Percentiles rank a stretch among this genome's conserved stretches.
Conservation (phyloP, 2,113 vertebrate genomes). For the Equus przewalskii region DNA sequence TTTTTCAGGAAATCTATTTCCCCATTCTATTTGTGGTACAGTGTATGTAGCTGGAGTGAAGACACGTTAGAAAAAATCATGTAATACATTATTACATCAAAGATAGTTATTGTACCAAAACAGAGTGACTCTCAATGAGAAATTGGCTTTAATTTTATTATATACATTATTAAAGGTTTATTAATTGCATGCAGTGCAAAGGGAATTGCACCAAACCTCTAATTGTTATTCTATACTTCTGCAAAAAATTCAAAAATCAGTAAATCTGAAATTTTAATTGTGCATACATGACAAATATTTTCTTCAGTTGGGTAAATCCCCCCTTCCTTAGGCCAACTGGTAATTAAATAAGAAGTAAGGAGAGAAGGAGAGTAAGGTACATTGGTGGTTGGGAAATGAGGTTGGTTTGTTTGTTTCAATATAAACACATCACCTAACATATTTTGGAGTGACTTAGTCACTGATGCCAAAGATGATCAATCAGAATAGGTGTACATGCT, state of each 20-base stretch:
- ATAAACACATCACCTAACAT: neutral
- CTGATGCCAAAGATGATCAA: neutral
- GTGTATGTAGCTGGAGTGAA: neutral
- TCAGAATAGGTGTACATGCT: neutral
- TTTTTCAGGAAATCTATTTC: neutral
- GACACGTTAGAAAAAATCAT: neutral
- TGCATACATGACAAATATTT: neutral
- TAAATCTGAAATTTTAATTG: conserved; percentile 10
- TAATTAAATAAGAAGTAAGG: conserved; percentile 29
- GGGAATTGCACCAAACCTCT: neutral
- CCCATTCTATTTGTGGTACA: neutral
- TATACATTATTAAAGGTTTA: conserved; percentile 54
- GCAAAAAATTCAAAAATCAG: neutral
- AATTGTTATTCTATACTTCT: neutral
- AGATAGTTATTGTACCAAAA: conserved; percentile 13
- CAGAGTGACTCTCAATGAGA: conserved; percentile 36
- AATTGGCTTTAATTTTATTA: conserved; percentile 26
- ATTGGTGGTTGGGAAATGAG: neutral
- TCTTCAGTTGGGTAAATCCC: neutral
- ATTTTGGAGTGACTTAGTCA: neutral
- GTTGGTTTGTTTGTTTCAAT: neutral
- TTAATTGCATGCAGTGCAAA: conserved; percentile 1
- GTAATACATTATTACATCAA: neutral
- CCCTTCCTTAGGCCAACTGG: neutral
- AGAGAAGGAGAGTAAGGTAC: neutral